Conservation (phyloP, 2,888 invertebrate species). For the Ypsolopha scabrella region DNA sequence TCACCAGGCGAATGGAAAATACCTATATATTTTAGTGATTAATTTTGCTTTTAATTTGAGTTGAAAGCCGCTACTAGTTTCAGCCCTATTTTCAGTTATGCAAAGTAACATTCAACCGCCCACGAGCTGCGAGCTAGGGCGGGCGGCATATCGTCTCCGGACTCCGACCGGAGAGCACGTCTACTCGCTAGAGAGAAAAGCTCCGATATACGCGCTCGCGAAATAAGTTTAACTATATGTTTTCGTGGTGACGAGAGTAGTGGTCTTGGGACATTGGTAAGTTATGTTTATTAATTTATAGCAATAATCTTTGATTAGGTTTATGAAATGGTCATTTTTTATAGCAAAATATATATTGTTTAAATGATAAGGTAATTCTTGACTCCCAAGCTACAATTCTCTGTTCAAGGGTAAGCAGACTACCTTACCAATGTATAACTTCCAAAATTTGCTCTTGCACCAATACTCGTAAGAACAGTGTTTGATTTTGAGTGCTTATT, state of each 20-base stretch:
- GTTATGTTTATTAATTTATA: not conserved
- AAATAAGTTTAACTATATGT: conserved; percentile 24
- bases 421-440: too few relatives aligned
- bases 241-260: conserved; percentile 8
- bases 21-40: not conserved
- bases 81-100: not conserved
- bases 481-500: too few relatives aligned
- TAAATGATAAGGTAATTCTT: too few relatives aligned
- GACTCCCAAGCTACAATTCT: too few relatives aligned
- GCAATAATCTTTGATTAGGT: too few relatives aligned
- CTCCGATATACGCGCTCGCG: conserved; percentile 20
- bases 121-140: conserved; percentile 14
- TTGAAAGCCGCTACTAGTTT: not conserved
- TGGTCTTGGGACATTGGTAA: not conserved
- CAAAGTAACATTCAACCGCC: too few relatives aligned
- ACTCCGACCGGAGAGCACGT: conserved; percentile 24
- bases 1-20: not conserved
- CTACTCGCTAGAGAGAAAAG: conserved; percentile 6
- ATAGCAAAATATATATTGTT: too few relatives aligned
- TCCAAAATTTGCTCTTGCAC: too few relatives aligned
- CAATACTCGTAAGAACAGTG: too few relatives aligned
- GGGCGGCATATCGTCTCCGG: conserved; percentile 34
- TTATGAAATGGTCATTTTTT: too few relatives aligned
- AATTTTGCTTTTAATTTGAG: not conserved
- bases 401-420: too few relatives aligned